Evolutionary conservation across 2,797 vertebrate genomes (phyloP).

Genomic region (Oceanodroma leucorhoa): DNA sequence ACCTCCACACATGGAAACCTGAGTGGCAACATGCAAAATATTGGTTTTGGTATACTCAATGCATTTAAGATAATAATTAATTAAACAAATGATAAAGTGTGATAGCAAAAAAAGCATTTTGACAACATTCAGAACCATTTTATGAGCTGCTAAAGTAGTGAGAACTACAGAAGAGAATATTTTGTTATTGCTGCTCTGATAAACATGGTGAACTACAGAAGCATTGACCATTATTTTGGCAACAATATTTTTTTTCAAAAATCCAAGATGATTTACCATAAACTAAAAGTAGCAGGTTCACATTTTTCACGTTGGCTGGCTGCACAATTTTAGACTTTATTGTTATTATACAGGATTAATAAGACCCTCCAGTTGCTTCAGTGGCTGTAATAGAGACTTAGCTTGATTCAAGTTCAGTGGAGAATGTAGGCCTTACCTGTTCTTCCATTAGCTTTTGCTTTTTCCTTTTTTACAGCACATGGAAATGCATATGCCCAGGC

Average conservation of each 20-base stretch:
- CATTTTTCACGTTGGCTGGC: neutral
- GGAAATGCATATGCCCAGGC: neutral
- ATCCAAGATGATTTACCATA: neutral
- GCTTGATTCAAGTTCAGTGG: neutral
- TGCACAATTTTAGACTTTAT: neutral
- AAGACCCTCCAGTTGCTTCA: neutral
- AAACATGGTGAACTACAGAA: neutral
- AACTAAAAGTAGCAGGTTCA: neutral
- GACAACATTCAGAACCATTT: neutral
- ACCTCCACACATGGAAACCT: neutral
- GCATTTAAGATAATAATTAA: neutral
- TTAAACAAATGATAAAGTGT: neutral
- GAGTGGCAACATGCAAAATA: neutral
- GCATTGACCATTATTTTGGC: neutral
- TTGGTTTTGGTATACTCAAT: neutral
- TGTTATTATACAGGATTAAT: neutral
- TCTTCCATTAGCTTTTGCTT: slow-evolving; percentile 32
- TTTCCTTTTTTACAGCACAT: neutral
- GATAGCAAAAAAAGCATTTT: neutral
- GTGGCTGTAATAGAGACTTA: neutral
- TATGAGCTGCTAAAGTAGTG: neutral
- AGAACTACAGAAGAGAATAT: neutral
- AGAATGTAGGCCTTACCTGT: neutral
- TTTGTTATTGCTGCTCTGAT: neutral
- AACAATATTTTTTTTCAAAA: neutral